Base-by-base conservation (phyloP, 2,113 vertebrate genomes). In the Psilopsiagon aymara region DNA sequence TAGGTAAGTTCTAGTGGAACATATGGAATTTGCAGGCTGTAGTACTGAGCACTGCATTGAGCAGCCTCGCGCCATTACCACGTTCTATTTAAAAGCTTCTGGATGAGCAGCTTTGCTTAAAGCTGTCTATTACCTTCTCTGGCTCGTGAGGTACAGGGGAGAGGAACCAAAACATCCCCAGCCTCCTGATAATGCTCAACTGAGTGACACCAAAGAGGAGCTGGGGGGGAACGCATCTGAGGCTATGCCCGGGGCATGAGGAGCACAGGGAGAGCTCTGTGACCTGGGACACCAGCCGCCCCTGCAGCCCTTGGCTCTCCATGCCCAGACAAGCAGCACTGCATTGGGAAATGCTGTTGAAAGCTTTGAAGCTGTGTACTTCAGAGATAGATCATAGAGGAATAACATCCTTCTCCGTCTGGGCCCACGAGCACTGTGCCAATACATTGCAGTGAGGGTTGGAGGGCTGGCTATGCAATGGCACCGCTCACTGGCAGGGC, bases 401-500 rank as follows among this genome's bases (percentile, higher is more conserved):
- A 86, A 49, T 8, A 28, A 28, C 3, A 2, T 20, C 33, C 20
- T 43, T 17, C 43, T 28, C 10, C 23, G 44, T 37, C 16, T 9
- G 57, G 33, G 24, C 33, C 57, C 57, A 24, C 2, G 13, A 35
- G 57, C 57, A 16, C 8, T 8, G 21, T 35, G 57, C 5, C 33
- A 21, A 59, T 33, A n/a, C 57, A 20, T 7, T 15, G 20, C 13
- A 11, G 41, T 1, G 4, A 35, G 47, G 27, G 31, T 3, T 1
- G 3, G 35, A 8, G 7, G 1, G 39, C 49, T 13, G 49, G 35
- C 9, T 37, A 28, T 13, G 59, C 2, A 2, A 10, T 8, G 1
- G 29, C 51, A 37, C 51, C 1, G 0, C 64, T 47, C 78, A 4
- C 46, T 2, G 0, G 21, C 1, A 1, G 23, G 13, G 7, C 37